Conservation (phyloP, 2,888 invertebrate species). For the Dusona sp. region DNA sequence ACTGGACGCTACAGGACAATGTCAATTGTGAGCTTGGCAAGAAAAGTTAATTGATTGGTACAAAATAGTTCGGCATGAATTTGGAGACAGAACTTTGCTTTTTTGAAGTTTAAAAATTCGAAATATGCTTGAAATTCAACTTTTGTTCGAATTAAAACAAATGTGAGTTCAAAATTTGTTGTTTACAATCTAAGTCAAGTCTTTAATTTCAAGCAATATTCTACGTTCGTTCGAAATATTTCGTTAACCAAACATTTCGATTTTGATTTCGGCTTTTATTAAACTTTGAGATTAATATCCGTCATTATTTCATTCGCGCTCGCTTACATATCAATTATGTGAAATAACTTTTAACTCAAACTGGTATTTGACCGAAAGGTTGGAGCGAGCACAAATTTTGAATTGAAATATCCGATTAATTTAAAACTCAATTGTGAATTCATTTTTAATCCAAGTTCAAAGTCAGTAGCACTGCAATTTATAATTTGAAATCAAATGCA, state of each 20-base stretch:
- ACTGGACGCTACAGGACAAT: slow-evolving; percentile 8
- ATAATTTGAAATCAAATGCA: background rate
- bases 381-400: background rate
- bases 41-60: background rate
- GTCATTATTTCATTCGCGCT: background rate
- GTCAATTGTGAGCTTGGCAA: background rate
- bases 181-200: background rate
- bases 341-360: no score
- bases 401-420: background rate
- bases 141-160: background rate
- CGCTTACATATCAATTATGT: no score
- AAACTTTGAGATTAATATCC: background rate
- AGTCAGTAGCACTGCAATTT: background rate
- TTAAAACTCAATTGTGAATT: background rate
- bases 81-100: background rate
- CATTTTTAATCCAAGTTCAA: background rate
- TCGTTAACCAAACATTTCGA: background rate
- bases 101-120: background rate
- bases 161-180: background rate
- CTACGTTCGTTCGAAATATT: background rate
- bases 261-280: background rate
- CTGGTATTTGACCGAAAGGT: no score
- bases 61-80: background rate
- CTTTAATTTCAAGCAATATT: background rate
- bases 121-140: background rate